phyloP scores from a whole-genome alignment of 2,113 vertebrate genomes.

The Clarias batrachus region DNA sequence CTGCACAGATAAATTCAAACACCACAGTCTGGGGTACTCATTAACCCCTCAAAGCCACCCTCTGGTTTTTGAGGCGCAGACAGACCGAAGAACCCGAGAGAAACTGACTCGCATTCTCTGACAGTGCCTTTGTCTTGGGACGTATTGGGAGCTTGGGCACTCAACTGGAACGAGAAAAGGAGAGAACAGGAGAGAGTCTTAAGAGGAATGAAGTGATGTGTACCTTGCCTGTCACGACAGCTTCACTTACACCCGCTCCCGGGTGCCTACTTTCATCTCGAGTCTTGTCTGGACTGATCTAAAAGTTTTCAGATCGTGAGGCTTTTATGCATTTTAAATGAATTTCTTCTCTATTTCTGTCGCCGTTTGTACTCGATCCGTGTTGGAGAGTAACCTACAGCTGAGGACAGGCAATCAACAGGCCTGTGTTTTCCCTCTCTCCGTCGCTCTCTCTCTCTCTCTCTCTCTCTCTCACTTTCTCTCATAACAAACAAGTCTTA shows the following conservation, averaged over 20 bases:
- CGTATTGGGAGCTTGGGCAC: background rate
- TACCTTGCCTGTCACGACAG: background rate
- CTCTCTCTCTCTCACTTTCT: background rate
- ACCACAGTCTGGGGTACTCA: background rate
- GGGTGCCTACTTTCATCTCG: constrained; percentile 13
- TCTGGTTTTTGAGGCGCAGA: too few relatives aligned
- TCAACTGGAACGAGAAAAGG: background rate
- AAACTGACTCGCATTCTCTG: background rate
- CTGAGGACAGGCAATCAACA: background rate
- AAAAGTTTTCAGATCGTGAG: constrained; percentile 1
- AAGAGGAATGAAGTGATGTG: constrained; percentile 19
- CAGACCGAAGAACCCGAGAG: background rate
- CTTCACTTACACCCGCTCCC: constrained; percentile 2
- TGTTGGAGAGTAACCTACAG: background rate
- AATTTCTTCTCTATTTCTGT: background rate
- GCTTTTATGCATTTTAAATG: constrained; percentile 13
- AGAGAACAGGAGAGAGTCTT: background rate
- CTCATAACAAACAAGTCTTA: background rate
- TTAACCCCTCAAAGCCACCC: background rate
- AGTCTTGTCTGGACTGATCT: constrained; percentile 1
- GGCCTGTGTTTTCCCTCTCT: background rate
- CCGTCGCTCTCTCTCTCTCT: background rate
- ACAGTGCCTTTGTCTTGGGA: constrained; percentile 11
- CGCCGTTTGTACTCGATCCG: background rate
- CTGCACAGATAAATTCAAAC: too few relatives aligned